Evolutionary conservation across 1,140 invertebrate species (phyloP).

Genomic region (Lepidotrigona ventralis): DNA sequence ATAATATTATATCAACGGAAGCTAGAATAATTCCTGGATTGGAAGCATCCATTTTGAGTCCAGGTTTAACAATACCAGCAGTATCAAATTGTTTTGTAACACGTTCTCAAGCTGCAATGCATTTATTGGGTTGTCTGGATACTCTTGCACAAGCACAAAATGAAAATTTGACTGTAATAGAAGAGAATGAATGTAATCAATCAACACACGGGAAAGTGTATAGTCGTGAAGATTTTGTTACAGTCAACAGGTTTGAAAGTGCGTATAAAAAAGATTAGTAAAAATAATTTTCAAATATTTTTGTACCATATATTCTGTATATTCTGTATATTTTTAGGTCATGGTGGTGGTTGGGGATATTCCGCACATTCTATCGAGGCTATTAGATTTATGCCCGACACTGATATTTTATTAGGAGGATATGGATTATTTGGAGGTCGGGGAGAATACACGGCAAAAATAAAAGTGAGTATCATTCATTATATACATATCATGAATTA

Average conservation of each 20-base stretch:
- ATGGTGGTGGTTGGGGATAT: constrained; percentile 99
- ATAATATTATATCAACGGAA: constrained; percentile 90
- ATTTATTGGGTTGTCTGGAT: constrained; percentile 94
- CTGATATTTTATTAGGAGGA: constrained; percentile 94
- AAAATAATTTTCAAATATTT: not conserved
- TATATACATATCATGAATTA: not conserved
- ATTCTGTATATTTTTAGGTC: constrained; percentile 78
- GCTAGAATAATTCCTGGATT: constrained; percentile 74
- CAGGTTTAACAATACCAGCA: constrained; percentile 90
- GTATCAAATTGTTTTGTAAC: constrained; percentile 86
- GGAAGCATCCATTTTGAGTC: constrained; percentile 84
- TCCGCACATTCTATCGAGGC: constrained; percentile 97
- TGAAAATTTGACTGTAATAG: constrained; percentile 82
- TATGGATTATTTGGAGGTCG: constrained; percentile 97
- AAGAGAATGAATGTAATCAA: constrained; percentile 80
- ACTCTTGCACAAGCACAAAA: constrained; percentile 91
- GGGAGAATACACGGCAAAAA: constrained; percentile 97
- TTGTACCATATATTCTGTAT: not conserved
- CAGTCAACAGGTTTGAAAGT: constrained; percentile 96
- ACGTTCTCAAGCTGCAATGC: constrained; percentile 91
- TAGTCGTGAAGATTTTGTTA: constrained; percentile 89
- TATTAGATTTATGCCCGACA: constrained; percentile 94
- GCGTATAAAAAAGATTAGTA: constrained; percentile 61
- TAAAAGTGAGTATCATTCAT: constrained; percentile 84
- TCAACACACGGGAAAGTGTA: constrained; percentile 81